phyloP scores from a whole-genome alignment of 2,888 invertebrate genomes.

The Ethmia dodecea region DNA sequence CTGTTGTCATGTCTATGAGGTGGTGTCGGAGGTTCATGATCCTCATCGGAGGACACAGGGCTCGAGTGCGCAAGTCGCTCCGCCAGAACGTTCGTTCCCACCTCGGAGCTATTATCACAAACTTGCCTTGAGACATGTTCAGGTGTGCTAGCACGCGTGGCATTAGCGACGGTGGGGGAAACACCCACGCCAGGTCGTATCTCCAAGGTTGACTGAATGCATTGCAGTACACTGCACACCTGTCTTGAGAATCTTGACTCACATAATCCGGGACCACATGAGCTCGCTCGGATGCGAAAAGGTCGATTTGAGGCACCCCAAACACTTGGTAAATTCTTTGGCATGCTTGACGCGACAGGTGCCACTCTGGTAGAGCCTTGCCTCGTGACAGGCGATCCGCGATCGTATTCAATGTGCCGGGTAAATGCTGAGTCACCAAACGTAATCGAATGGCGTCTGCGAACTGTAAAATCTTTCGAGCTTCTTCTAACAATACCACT shows the following conservation, averaged over 20 bases:
- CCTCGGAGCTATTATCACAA: slow-evolving; percentile 8
- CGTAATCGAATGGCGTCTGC: slow-evolving; percentile 8
- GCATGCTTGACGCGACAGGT: slow-evolving; percentile 12
- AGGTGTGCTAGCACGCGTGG: slow-evolving; percentile 26
- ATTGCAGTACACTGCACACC: slow-evolving; percentile 5
- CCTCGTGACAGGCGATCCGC: slow-evolving; percentile 17
- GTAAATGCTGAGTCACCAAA: slow-evolving; percentile 16
- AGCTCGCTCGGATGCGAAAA: slow-evolving; percentile 15
- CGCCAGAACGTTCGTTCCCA: slow-evolving; percentile 14
- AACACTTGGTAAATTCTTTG: slow-evolving; percentile 14
- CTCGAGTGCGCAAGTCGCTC: slow-evolving; percentile 20
- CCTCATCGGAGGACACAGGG: slow-evolving; percentile 9
- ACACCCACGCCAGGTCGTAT: slow-evolving; percentile 24
- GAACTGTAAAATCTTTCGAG: neutral
- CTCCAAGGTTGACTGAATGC: slow-evolving; percentile 27
- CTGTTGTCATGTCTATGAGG: slow-evolving; percentile 15
- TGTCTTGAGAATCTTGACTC: neutral
- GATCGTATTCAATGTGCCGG: slow-evolving; percentile 15
- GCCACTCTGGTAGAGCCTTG: slow-evolving; percentile 19
- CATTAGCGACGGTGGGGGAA: slow-evolving; percentile 28
- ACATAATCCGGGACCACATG: slow-evolving; percentile 13
- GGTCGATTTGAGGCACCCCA: slow-evolving; percentile 16
- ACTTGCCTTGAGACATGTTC: slow-evolving; percentile 16
- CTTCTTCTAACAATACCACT: neutral
- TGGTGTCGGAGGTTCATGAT: slow-evolving; percentile 10